phyloP scores from a whole-genome alignment of 92 coral and sea anemone genomes.

The Micromussa lordhowensis region DNA sequence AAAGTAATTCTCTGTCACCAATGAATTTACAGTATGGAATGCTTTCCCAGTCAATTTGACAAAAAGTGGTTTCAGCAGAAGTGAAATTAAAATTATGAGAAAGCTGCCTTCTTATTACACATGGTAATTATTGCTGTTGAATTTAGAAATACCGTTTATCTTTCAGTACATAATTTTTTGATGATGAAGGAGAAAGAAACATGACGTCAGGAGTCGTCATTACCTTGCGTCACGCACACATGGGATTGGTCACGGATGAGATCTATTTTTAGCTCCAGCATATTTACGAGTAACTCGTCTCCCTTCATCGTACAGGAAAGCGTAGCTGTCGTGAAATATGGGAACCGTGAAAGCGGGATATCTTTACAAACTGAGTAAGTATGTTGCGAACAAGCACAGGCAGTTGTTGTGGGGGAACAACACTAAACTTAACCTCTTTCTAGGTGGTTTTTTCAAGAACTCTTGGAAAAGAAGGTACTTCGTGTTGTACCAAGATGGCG shows the following conservation, averaged over 20 bases:
- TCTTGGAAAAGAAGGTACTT: slow-evolving; percentile 96
- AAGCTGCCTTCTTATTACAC: neutral
- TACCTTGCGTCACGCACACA: slow-evolving; percentile 29
- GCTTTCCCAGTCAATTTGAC: no score
- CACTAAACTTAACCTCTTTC: neutral
- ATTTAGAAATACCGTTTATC: no score
- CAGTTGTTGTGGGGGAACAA: neutral
- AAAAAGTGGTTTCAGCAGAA: neutral
- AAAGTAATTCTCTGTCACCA: no score
- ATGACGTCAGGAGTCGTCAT: neutral
- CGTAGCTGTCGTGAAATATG: slow-evolving; percentile 51
- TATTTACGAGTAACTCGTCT: neutral
- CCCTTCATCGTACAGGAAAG: no score
- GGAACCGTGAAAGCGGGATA: slow-evolving; percentile 94
- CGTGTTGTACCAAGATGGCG: slow-evolving; percentile 93
- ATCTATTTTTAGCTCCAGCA: slow-evolving; percentile 4
- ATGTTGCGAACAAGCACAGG: neutral
- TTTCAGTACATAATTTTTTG: no score
- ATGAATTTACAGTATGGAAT: no score
- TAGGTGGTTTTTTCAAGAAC: slow-evolving; percentile 96
- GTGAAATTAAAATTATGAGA: neutral
- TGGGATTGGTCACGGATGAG: neutral
- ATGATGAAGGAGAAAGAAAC: neutral
- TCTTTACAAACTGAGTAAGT: slow-evolving; percentile 90
- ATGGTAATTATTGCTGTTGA: no score